Base-by-base conservation (phyloP, 2,888 invertebrate genomes). In the Sinhomidia bicolor region DNA sequence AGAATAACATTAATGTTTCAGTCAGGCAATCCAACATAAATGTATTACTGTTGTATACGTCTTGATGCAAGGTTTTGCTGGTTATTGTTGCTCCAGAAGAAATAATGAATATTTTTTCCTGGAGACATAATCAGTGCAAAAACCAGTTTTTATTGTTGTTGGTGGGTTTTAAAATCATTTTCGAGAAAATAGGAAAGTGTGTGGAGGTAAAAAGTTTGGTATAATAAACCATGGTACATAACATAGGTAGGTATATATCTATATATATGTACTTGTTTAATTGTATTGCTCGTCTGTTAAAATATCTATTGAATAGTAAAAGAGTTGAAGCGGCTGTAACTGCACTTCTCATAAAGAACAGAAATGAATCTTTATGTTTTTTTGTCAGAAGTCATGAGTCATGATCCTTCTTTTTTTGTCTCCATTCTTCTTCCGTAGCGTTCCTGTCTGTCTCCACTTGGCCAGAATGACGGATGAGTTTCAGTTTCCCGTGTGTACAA, bases 361-460 rank as follows among this genome's bases (percentile, higher is more conserved):
- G 2, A 12, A 12, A 47, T 12, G 47, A 7, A 47, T 68, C 71
- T 23, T 20, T 7, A 23, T 62, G 7, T 36, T 65, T 36, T 17
- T 7, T 36, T 65, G 65, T 65, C 65, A 65, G 6, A 74, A 17
- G 41, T 71, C 47, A 68, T 68, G 68, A 71, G 44, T 41, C 41
- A 76, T 76, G 85, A 85, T 62, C 85, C 84, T 71, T n/a, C 54
- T 26, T n/a, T 23, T 23, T 78, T 51, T 65, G 62, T 68, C 65
- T 68, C 26, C 29, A 62, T 51, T 29, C 81, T 29, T 20, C 51
- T 44, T 81, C 5, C 17, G 1, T 71, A 3, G n/a, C 65, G 6
- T 68, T 44, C 29, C 20, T 62, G 76, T 76, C 65, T 85, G 85
- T 78, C 85, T 85, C 85, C 62, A 85, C 85, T 78, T 85, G 41